These are phyloP conservation scores for Phoxinus phoxinus DNA, from an alignment of 2,113 vertebrate genomes.

Conservation along the genomic window DNA sequence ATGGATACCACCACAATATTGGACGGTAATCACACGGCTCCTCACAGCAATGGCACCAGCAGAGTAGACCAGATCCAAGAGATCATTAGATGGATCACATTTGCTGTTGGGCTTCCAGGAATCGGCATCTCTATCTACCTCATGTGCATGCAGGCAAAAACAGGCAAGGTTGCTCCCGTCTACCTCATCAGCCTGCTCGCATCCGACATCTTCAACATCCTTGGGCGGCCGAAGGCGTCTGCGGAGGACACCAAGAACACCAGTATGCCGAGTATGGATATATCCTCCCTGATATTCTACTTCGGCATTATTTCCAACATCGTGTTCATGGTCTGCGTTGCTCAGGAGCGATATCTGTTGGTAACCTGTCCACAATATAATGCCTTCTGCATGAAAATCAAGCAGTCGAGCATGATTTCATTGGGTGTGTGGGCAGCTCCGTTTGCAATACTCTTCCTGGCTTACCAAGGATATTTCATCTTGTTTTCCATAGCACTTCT, in stretches of 20 bases:
- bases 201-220: slow-evolving; percentile 68
- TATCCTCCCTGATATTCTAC: slow-evolving; percentile 64
- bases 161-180: slow-evolving; percentile 57
- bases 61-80: not conserved
- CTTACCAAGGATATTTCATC: slow-evolving; percentile 50
- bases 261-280: not conserved
- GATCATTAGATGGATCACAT: slow-evolving; percentile 66
- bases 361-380: slow-evolving; percentile 62
- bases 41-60: not conserved
- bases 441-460: slow-evolving; percentile 60
- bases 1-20: slow-evolving; percentile 31
- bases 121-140: slow-evolving; percentile 68
- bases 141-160: slow-evolving; percentile 68
- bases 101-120: slow-evolving; percentile 66
- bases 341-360: slow-evolving; percentile 68
- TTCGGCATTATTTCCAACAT: slow-evolving; percentile 69
- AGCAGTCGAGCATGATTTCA: slow-evolving; percentile 44
- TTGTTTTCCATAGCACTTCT: slow-evolving; percentile 65
- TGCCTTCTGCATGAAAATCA: slow-evolving; percentile 48
- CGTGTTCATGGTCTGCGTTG: slow-evolving; percentile 68
- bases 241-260: not conserved
- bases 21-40: slow-evolving; percentile 16
- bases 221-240: slow-evolving; percentile 52
- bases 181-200: slow-evolving; percentile 70
- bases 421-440: slow-evolving; percentile 56